These are phyloP conservation scores for Triplophysa rosa DNA, from an alignment of 2,113 vertebrate species.

Conservation along the genomic window DNA sequence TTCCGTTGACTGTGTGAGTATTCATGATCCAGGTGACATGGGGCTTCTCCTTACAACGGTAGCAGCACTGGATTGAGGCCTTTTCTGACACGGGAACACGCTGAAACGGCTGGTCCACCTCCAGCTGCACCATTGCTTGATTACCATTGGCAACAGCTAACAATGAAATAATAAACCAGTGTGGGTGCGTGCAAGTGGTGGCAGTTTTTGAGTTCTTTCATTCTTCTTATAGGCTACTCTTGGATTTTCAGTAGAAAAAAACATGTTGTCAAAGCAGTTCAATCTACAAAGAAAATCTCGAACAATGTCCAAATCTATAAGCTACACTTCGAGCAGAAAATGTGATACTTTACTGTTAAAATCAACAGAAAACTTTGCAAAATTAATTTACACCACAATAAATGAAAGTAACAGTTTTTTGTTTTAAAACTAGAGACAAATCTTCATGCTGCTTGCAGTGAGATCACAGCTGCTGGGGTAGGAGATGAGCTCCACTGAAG, in stretches of 20 bases:
- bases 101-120: conserved; percentile 49
- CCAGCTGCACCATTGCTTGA: neutral
- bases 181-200: neutral
- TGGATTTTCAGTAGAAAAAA: too few species aligned
- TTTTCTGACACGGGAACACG: accelerated
- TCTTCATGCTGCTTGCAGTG: neutral
- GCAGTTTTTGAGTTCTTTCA: neutral
- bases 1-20: accelerated
- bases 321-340: too few species aligned
- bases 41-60: accelerated
- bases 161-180: conserved; percentile 3
- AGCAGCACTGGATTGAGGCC: conserved; percentile 63
- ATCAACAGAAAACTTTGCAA: neutral
- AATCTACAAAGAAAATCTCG: too few species aligned
- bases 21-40: accelerated
- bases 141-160: conserved; percentile 46
- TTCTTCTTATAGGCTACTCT: too few species aligned
- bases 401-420: neutral
- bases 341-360: too few species aligned
- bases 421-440: neutral
- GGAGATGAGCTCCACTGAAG: conserved; percentile 70
- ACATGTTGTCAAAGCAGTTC: too few species aligned
- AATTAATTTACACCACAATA: neutral
- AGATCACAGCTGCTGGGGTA: conserved; percentile 58
- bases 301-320: too few species aligned